Conservation (phyloP, 2,113 vertebrate species). For the Xiphias gladius region DNA sequence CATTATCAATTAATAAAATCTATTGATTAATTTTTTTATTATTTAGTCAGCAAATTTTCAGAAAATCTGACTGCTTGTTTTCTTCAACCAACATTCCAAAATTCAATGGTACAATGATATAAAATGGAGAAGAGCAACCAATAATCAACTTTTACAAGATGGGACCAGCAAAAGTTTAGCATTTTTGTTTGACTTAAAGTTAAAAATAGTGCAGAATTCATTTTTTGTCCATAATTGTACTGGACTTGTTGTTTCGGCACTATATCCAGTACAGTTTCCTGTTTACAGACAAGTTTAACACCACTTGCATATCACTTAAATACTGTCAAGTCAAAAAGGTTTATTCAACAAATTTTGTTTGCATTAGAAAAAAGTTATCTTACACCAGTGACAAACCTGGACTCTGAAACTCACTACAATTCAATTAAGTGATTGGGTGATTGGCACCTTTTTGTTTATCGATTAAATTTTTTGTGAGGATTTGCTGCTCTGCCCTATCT, state of each 20-base stretch:
- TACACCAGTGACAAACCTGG: background rate
- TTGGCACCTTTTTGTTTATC: background rate
- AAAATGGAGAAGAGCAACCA: background rate
- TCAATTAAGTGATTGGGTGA: background rate
- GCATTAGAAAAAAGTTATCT: background rate
- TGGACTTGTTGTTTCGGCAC: background rate
- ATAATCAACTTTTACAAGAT: background rate
- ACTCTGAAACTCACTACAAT: background rate
- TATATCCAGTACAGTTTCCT: background rate
- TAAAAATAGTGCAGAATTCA: too few species aligned
- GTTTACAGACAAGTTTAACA: background rate
- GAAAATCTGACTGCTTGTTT: conserved; percentile 24
- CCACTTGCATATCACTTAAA: background rate
- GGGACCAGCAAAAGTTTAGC: background rate
- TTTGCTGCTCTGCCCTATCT: background rate
- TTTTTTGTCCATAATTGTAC: too few species aligned
- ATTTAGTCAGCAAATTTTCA: background rate
- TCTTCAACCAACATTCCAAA: background rate
- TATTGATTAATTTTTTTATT: background rate
- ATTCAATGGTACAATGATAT: background rate
- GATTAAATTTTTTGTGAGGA: background rate
- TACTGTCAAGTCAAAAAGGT: background rate
- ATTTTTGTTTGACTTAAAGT: background rate
- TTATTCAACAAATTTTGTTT: too few species aligned
- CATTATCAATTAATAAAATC: background rate